Base-by-base conservation (phyloP, 2,113 vertebrate genomes). In the Erythrocercus mccallii region DNA sequence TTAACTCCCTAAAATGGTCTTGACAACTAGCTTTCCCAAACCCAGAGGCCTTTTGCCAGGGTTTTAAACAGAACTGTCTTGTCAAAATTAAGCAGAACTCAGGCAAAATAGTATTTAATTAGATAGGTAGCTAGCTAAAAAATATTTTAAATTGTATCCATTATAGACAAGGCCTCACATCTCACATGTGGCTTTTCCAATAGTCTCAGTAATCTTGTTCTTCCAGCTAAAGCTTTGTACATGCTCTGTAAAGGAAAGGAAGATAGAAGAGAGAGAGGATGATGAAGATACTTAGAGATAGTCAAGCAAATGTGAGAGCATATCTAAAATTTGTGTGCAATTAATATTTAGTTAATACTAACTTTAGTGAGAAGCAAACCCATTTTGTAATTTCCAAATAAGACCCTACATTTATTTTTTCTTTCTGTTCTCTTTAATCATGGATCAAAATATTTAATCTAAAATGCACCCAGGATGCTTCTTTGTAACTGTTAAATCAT, bases 401-500 rank as follows among this genome's bases (percentile, higher is more conserved):
- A 42, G 48, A 80, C 45, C 45, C 84, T 90, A 51, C 17, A n/a
- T 28, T 5, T 73, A 23, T 71, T 82, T 92, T 88, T 83, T 76
- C 51, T 78, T 79, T 83, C 71, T 88, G 5, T 95, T 86, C 47
- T 76, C 53, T 83, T 82, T 91, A 95, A 91, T 91, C 45, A 30
- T 45, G 27, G 54, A 78, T 94, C 45, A 87, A 95, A 95, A 89
- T 91, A 73, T 66, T 88, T 45, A 92, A 71, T 79, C 44, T 80
- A 94, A 97, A 96, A 72, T 81, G 23, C 35, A 88, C 44, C 65
- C 62, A 86, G 33, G 40, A 28, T 74, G 18, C 22, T 76, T 92
- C 40, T 83, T 92, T 92, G 51, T 69, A 82, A 94, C 68, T 14
- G 4, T 92, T 95, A 40, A 91, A 92, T 96, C 71, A 96, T 97